Percentiles rank a stretch among this genome's conserved stretches.
Evolutionary conservation across 2,888 invertebrate genomes (phyloP).

Genomic region (Psylliodes chrysocephalus): DNA sequence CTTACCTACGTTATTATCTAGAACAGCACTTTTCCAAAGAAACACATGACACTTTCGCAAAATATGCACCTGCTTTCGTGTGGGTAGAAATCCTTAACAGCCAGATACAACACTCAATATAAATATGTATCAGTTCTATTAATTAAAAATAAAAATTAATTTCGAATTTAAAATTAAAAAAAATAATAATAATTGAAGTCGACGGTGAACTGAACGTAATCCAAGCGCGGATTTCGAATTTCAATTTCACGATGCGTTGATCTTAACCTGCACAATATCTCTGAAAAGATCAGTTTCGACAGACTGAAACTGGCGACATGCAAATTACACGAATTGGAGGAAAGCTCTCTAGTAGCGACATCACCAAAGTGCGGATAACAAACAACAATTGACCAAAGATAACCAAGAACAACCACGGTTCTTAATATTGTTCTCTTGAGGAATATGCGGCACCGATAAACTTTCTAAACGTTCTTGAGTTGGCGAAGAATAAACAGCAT

Average conservation of each 20-base stretch:
- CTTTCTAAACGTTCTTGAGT: slow-evolving; percentile 33
- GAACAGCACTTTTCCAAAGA: slow-evolving; percentile 30
- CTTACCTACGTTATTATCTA: slow-evolving; percentile 27
- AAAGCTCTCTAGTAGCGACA: slow-evolving; percentile 19
- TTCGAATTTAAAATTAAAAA: background rate
- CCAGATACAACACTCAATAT: slow-evolving; percentile 20
- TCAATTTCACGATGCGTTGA: slow-evolving; percentile 3
- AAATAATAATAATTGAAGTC: slow-evolving; percentile 1
- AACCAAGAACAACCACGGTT: slow-evolving; percentile 27
- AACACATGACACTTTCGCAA: slow-evolving; percentile 31
- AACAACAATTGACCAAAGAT: slow-evolving; percentile 35
- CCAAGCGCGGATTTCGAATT: slow-evolving; percentile 14
- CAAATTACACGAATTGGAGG: slow-evolving; percentile 13
- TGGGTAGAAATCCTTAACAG: slow-evolving; percentile 20
- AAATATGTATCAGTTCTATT: slow-evolving; percentile 23
- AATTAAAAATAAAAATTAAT: slow-evolving; percentile 7
- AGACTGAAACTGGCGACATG: background rate
- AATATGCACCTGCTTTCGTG: slow-evolving; percentile 24
- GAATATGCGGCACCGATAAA: slow-evolving; percentile 24
- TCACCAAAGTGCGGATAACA: slow-evolving; percentile 32
- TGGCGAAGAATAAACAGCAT: background rate
- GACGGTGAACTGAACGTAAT: background rate
- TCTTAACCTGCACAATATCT: slow-evolving; percentile 8
- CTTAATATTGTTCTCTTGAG: slow-evolving; percentile 27
- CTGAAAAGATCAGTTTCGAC: slow-evolving; percentile 9